Evolutionary conservation across 2,113 vertebrate species (phyloP).

Genomic region (Pteruthius melanotis): DNA sequence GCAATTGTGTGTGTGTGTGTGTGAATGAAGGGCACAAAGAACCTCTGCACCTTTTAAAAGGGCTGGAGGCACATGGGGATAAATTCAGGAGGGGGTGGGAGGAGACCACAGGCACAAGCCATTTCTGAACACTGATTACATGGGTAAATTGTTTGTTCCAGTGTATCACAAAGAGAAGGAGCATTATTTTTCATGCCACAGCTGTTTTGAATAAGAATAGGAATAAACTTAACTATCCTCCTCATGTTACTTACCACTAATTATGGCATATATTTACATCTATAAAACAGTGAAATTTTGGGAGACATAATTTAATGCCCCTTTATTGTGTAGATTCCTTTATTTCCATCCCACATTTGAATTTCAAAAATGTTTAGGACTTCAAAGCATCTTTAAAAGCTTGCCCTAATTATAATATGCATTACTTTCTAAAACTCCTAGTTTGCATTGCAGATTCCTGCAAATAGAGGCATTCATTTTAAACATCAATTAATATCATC

Average conservation of each 20-base stretch:
- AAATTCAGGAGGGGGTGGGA: constrained; percentile 57
- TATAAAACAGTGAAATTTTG: constrained; percentile 75
- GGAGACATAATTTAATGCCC: constrained; percentile 68
- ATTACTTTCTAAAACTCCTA: constrained; percentile 82
- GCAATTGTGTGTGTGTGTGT: neutral
- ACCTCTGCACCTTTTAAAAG: constrained; percentile 22
- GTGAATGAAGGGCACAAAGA: constrained; percentile 63
- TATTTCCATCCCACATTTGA: constrained; percentile 85
- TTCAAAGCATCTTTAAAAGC: constrained; percentile 93
- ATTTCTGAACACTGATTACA: constrained; percentile 51
- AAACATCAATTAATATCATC: constrained; percentile 80
- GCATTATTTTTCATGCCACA: constrained; percentile 69
- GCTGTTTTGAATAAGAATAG: constrained; percentile 80
- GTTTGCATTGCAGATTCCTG: constrained; percentile 92
- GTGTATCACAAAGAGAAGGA: constrained; percentile 56
- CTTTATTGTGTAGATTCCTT: constrained; percentile 90
- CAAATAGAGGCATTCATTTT: constrained; percentile 85
- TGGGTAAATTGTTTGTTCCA: constrained; percentile 54
- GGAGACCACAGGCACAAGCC: constrained; percentile 50
- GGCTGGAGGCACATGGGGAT: constrained; percentile 43
- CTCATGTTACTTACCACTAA: constrained; percentile 76
- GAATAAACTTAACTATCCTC: constrained; percentile 70
- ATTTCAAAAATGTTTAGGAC: constrained; percentile 93
- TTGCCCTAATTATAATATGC: constrained; percentile 80
- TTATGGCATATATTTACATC: constrained; percentile 83